Base-by-base conservation (phyloP, 2,113 vertebrate species). In the Xenopus laevis region DNA sequence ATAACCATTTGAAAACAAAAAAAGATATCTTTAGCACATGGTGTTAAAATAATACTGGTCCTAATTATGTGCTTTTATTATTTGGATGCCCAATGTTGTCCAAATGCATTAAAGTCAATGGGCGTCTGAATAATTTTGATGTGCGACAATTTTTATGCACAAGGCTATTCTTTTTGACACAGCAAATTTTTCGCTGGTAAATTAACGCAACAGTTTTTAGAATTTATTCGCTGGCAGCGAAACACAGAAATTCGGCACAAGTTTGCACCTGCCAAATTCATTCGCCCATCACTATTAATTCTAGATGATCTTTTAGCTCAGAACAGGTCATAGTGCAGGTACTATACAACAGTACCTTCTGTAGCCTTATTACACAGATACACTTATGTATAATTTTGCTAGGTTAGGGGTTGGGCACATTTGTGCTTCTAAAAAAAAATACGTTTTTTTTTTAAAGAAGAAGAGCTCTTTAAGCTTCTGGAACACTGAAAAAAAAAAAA, bases 311-410 rank as follows among this genome's bases (percentile, higher is more conserved):
- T 30, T 27, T 50, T 21, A 68, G 23, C 27, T 68, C 44, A 16
- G 61, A 68, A 62, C 57, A 50, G 65, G 23, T 47, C 23, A 67
- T 21, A 18, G 53, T 45, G 18, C 30, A 55, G 15, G 17, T 27
- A 27, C n/a, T n/a, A n/a, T 44, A 60, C 30, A 62, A 68, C 23
- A 47, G 45, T 40, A 50, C 62, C 67, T 61, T 67, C 58, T 55
- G n/a, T 45, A 68, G 45, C 20, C 23, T 40, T 55, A 61, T 68
- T 68, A 61, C 57, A 68, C 73, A 75, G 65, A 68, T 75, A 45
- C 57, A 11, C 20, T 68, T 60, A 4, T 13, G 44, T 30, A 18
- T 57, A n/a, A 61, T 68, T 27, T 4, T 62, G 62, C 58, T 44
- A 65, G 23, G 55, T 52, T 68, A 68, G 50, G 55, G 27, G 40